Percentiles rank a stretch among this genome's conserved stretches.
phyloP scores from a whole-genome alignment of 1,140 invertebrate genomes.

The Leptinotarsa undecemlineata region DNA sequence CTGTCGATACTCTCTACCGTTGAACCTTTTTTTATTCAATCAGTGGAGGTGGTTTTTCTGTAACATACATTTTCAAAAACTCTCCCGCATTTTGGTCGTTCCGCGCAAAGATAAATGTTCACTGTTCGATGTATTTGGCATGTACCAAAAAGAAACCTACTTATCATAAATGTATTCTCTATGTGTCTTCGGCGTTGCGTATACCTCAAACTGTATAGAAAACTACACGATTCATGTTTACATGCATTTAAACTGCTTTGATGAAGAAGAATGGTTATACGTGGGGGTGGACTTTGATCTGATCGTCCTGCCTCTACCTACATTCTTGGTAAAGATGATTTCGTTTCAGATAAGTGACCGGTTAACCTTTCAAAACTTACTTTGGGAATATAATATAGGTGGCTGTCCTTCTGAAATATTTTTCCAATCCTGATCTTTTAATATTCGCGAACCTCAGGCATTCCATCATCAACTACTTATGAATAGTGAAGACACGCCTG shows the following conservation, averaged over 20 bases:
- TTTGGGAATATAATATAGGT: no score
- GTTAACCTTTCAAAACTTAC: no score
- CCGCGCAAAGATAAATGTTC: constrained; percentile 35
- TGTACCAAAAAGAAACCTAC: constrained; percentile 47
- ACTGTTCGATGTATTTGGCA: constrained; percentile 55
- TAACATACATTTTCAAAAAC: background rate
- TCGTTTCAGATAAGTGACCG: no score
- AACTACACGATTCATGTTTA: constrained; percentile 43
- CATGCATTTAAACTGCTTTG: constrained; percentile 52
- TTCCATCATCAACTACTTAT: no score
- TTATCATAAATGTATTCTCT: constrained; percentile 55
- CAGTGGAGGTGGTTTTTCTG: background rate
- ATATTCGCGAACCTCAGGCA: no score
- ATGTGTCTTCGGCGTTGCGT: constrained; percentile 58
- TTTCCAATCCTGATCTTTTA: no score
- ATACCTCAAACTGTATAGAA: constrained; percentile 56
- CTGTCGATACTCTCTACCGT: no score
- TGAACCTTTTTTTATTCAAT: no score
- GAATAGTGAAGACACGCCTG: no score
- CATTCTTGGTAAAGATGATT: no score
- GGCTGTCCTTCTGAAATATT: no score
- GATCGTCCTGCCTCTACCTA: no score
- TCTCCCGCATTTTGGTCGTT: background rate
- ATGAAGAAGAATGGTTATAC: constrained; percentile 46
- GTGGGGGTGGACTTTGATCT: background rate